Evolutionary conservation across 2,888 invertebrate species (phyloP), one percentile per base, ranked within the genome.

Genomic region (Biston stratarius): DNA sequence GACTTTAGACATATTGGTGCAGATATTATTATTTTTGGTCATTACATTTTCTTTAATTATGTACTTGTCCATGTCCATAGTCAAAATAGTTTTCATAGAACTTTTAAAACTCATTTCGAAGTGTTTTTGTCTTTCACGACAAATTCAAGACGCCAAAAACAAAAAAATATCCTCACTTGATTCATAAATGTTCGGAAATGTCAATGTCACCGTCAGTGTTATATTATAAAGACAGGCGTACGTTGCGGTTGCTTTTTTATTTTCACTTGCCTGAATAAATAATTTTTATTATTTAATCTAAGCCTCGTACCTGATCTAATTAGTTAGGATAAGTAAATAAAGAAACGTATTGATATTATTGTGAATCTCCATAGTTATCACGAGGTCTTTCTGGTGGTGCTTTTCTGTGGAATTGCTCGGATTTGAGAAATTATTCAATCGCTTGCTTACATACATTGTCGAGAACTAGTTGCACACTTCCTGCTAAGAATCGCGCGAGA

Each of bases 401-500:
- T 36, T 40, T 44, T 47, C n/a, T 60, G 40, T 49, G n/a, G 38
- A 59, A 48, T 57, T 55, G 51, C 62, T 60, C 44, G 38, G 14
- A 52, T 69, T 66, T 72, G 60, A 61, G 47, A 71, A 73, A 70
- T 66, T 69, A 77, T 72, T 69, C 70, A 69, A 69, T 70, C 73
- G 72, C 70, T 77, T 67, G 33, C 34, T 57, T 24, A 40, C 12
- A 76, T 67, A 74, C 77, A 77, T 83, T 75, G 77, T 77, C 71
- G 72, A 75, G 78, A 83, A 82, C 79, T 83, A 78, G 78, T 79
- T 70, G 62, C 59, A 67, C 49, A 88, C 84, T 90, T 92, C 92
- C 91, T 91, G 88, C 83, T 81, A 79, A 81, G 80, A 81, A 47
- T 61, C 53, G 58, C 80, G 79, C 85, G 86, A 87, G 85, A 92